A percentile compares a stretch with the other conserved stretches of the same genome.
These are phyloP conservation scores for Brachionus plicatilis DNA, from an alignment of 1,140 invertebrate genomes.

Conservation along the genomic window DNA sequence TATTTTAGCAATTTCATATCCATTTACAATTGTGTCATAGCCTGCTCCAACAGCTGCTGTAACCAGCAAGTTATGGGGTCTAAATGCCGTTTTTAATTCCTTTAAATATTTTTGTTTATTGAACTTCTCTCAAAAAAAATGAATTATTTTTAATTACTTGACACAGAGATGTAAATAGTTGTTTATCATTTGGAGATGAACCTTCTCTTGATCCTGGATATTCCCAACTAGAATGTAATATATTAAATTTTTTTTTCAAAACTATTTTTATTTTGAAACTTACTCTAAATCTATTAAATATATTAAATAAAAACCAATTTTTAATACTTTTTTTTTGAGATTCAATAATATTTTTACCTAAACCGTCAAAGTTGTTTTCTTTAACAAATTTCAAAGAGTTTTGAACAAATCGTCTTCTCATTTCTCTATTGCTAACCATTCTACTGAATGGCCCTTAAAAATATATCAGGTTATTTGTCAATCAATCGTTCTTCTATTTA, in stretches of 20 bases:
- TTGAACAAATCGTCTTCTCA: constrained; percentile 35
- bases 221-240: constrained; percentile 71
- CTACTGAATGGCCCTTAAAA: constrained; percentile 57
- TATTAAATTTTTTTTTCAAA: constrained; percentile 56
- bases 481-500: constrained; percentile 31
- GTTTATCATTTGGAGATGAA: constrained; percentile 44
- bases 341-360: constrained; percentile 52
- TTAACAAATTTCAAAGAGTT: constrained; percentile 48
- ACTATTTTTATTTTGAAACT: neutral
- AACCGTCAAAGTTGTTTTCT: constrained; percentile 54
- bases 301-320: too few relatives aligned
- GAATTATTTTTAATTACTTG: constrained; percentile 33
- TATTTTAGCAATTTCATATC: constrained; percentile 69
- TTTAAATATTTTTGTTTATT: too few relatives aligned
- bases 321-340: neutral
- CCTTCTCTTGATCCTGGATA: constrained; percentile 56
- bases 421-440: constrained; percentile 67
- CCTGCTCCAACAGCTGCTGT: constrained; percentile 45
- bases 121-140: too few relatives aligned
- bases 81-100: constrained; percentile 42
- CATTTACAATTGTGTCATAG: constrained; percentile 48
- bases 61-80: constrained; percentile 41
- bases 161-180: constrained; percentile 64
- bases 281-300: constrained; percentile 57
- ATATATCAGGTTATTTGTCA: neutral